Percentiles rank a stretch among this genome's conserved stretches.
Conservation (phyloP, 2,113 vertebrate species). For the Catharus bicknelli region DNA sequence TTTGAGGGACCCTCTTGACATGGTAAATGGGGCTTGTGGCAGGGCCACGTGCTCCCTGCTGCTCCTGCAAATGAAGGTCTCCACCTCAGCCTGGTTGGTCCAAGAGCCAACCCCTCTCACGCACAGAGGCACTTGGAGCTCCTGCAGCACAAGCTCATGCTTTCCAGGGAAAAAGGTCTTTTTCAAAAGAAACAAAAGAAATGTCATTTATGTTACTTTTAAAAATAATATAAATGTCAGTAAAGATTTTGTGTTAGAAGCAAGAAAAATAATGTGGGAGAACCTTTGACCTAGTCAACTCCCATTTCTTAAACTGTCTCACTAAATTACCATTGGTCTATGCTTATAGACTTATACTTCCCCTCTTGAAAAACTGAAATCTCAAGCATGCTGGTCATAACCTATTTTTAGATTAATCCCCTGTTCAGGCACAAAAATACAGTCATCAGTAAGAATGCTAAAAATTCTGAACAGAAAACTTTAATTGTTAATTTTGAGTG, state of each 20-base stretch:
- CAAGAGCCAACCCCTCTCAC: background rate
- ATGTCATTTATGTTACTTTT: background rate
- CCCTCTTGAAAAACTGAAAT: background rate
- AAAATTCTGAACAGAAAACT: background rate
- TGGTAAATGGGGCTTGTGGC: accelerated
- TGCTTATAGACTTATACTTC: background rate
- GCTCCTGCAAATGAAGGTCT: background rate
- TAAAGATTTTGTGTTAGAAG: background rate
- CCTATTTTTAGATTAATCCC: background rate
- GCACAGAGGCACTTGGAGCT: background rate
- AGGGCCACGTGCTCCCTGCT: accelerated
- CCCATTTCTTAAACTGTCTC: background rate
- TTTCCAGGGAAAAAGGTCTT: background rate
- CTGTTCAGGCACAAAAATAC: background rate
- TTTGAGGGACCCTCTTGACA: background rate
- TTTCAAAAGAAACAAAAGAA: background rate
- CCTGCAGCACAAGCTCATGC: background rate
- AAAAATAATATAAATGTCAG: background rate
- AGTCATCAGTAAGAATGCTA: background rate
- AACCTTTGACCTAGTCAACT: conserved; percentile 5
- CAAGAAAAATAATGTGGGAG: background rate
- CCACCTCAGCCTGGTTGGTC: background rate
- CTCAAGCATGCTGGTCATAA: background rate
- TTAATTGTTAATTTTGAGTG: background rate
- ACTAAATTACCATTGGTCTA: background rate